Base-by-base conservation (phyloP, 2,113 vertebrate genomes). In the Micromys minutus region DNA sequence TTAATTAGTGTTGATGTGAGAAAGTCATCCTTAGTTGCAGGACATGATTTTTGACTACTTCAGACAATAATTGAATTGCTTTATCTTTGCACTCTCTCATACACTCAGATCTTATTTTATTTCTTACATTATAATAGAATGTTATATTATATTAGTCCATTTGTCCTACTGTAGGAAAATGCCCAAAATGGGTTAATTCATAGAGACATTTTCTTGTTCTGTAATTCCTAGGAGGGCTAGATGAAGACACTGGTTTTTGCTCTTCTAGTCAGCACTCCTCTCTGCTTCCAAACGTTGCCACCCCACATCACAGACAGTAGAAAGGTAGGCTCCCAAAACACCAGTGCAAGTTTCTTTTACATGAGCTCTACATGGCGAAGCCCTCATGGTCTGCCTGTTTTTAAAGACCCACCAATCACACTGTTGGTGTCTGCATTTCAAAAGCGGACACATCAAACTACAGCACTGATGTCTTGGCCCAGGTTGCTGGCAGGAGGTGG, bases 1-100 rank as follows among this genome's bases (percentile, higher is more conserved):
- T 26, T 87, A 84, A 81, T 92, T 89, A 75, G 63, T 81, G 59
- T 24, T 90, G 85, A 55, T 89, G 39, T 95, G 34, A 79, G 47
- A 88, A 91, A 88, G 87, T 87, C 74, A 17, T 29, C 45, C 50
- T 67, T 55, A 22, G 24, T 79, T 81, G 92, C 42, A 89, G 42
- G 39, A 45, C 34, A n/a, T 93, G 63, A 42, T 72, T 91, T 94
- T 79, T 76, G 2, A 80, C n/a, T 72, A 59, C 24, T 83, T 94
- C 57, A 87, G 71, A 91, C 65, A n/a, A 65, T 79, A 6, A 19
- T 90, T 85, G n/a, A 79, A 87, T 31, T n/a, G 45, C 36, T 67
- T 80, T 84, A 47, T 77, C 47, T 77, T 87, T 34, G n/a, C 24
- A 22, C 52, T 94, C 15, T 85, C 52, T 89, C 1, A 1, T 80